These are phyloP conservation scores for Drosophila nr. perissopoda DNA, from an alignment of 2,888 invertebrate species.

Conservation along the genomic window DNA sequence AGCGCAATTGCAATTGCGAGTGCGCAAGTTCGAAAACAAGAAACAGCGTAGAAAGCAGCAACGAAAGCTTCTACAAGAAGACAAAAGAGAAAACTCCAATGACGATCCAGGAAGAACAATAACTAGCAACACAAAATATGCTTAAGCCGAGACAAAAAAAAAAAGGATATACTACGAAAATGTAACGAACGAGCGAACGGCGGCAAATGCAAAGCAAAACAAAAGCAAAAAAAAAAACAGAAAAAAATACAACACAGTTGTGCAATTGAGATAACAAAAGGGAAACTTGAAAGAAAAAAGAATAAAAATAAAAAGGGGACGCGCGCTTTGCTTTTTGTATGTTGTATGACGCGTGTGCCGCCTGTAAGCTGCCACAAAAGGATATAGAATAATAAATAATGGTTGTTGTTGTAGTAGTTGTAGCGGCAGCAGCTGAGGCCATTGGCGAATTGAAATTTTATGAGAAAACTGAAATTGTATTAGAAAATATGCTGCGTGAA, in stretches of 20 bases:
- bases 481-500: conserved; percentile 75
- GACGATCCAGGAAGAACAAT: conserved; percentile 38
- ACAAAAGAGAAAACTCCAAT: conserved; percentile 11
- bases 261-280: conserved; percentile 79
- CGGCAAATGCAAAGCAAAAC: conserved; percentile 55
- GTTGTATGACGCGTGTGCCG: conserved; percentile 63
- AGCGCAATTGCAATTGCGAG: conserved; percentile 36
- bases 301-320: conserved; percentile 64
- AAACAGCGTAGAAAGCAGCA: conserved; percentile 27
- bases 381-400: conserved; percentile 75
- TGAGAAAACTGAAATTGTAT: conserved; percentile 75
- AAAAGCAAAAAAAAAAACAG: conserved; percentile 37
- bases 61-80: conserved; percentile 32
- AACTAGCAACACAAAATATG: conserved; percentile 27
- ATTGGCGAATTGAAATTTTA: conserved; percentile 77
- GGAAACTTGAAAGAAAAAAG: conserved; percentile 60
- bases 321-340: conserved; percentile 76
- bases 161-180: conserved; percentile 34
- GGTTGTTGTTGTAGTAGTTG: conserved; percentile 47
- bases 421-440: conserved; percentile 66
- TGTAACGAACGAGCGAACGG: conserved; percentile 43
- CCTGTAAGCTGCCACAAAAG: conserved; percentile 64
- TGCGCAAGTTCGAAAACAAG: conserved; percentile 31
- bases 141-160: neutral
- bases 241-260: conserved; percentile 69